Conservation (phyloP, 2,113 vertebrate genomes). For the human (Homo sapiens) region DNA sequence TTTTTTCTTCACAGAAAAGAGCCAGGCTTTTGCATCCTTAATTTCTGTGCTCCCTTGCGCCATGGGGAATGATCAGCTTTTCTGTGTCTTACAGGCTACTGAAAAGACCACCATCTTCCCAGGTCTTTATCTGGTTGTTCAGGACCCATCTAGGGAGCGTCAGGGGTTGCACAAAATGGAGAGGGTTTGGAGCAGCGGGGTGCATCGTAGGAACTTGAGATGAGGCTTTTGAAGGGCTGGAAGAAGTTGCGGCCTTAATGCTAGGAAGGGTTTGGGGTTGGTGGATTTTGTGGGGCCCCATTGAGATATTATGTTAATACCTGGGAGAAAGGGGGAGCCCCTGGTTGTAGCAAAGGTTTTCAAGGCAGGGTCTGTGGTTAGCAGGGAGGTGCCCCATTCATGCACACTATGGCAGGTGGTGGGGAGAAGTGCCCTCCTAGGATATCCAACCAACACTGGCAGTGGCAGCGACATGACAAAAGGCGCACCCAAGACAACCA, state of each 20-base stretch:
- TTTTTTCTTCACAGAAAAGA: background rate
- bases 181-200: background rate
- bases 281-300: too few species aligned
- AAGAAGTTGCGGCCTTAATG: background rate
- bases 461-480: background rate
- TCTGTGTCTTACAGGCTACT: background rate
- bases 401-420: background rate
- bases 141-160: background rate
- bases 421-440: background rate
- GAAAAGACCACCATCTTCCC: background rate
- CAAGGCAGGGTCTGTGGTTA: background rate
- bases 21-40: background rate
- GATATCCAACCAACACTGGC: accelerated
- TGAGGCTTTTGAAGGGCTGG: background rate
- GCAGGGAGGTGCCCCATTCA: too few species aligned
- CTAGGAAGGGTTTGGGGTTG: background rate
- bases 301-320: background rate
- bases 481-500: background rate
- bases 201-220: background rate
- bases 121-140: background rate
- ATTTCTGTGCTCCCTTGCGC: background rate
- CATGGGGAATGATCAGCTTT: background rate
- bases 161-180: too few species aligned
- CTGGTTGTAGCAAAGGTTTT: background rate
- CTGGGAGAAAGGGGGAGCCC: background rate